phyloP scores from a whole-genome alignment of 2,113 vertebrate species.

The Okapia johnstoni region DNA sequence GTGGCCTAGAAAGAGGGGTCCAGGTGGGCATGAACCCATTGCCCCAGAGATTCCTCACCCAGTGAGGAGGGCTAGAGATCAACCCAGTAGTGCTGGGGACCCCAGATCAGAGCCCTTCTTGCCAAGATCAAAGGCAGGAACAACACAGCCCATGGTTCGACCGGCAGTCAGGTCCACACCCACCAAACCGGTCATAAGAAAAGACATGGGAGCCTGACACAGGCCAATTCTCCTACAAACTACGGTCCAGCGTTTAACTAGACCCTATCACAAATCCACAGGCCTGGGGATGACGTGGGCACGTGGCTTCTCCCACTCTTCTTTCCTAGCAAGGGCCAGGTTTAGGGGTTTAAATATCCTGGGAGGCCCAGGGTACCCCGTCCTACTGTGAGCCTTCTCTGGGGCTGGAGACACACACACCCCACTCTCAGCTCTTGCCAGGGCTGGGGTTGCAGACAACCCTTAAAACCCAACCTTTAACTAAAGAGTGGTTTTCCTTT shows the following conservation, averaged over 20 bases:
- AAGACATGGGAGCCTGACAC: not conserved
- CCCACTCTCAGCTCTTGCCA: not conserved
- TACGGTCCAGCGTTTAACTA: not conserved
- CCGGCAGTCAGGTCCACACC: not conserved
- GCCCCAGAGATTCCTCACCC: not conserved
- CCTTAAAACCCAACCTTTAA: conserved; percentile 21
- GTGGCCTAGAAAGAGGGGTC: not conserved
- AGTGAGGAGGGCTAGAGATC: not conserved
- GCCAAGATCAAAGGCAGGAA: not conserved
- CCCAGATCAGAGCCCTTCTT: not conserved
- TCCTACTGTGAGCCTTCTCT: not conserved
- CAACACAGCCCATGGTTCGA: accelerated
- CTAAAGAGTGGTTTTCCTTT: conserved; percentile 33
- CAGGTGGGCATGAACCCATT: not conserved
- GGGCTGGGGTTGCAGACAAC: not conserved
- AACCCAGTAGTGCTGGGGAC: not conserved
- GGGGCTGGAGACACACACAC: not conserved
- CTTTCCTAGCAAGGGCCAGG: not conserved
- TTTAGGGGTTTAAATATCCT: not conserved
- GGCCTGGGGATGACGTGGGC: not conserved
- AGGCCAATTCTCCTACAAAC: not conserved
- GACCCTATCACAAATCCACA: not conserved
- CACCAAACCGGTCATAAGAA: not conserved
- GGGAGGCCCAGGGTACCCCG: not conserved
- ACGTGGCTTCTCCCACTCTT: not conserved